A percentile compares a stretch with the other conserved stretches of the same genome.
Conservation (phyloP, 2,797 vertebrate species). For the Simalia tracyae region DNA sequence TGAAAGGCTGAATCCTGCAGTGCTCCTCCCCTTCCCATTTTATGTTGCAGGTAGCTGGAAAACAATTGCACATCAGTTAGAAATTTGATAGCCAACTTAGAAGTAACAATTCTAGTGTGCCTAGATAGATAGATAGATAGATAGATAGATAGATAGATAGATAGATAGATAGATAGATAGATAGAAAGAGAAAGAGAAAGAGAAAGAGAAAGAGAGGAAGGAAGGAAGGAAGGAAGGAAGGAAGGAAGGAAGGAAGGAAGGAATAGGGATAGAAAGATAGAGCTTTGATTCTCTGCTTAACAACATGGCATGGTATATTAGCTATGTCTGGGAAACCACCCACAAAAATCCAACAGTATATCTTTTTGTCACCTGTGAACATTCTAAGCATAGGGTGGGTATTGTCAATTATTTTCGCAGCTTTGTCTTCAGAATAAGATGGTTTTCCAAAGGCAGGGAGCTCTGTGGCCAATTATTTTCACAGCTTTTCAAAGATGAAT, state of each 20-base stretch:
- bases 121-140: no score
- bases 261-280: not conserved
- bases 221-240: no score
- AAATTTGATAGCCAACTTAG: not conserved
- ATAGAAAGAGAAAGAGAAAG: no score
- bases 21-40: not conserved
- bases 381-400: not conserved
- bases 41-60: constrained; percentile 3
- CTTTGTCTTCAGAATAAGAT: not conserved
- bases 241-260: no score
- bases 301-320: not conserved
- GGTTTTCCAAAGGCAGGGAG: not conserved
- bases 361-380: not conserved
- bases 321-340: not conserved
- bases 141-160: no score
- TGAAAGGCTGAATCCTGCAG: not conserved
- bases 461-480: not conserved
- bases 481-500: not conserved
- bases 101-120: not conserved
- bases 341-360: not conserved
- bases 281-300: not conserved
- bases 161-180: no score
- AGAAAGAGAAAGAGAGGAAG: no score
- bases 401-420: not conserved
- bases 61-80: not conserved